Base-by-base conservation (phyloP, 2,888 invertebrate genomes). In the Hypsopygia costalis region DNA sequence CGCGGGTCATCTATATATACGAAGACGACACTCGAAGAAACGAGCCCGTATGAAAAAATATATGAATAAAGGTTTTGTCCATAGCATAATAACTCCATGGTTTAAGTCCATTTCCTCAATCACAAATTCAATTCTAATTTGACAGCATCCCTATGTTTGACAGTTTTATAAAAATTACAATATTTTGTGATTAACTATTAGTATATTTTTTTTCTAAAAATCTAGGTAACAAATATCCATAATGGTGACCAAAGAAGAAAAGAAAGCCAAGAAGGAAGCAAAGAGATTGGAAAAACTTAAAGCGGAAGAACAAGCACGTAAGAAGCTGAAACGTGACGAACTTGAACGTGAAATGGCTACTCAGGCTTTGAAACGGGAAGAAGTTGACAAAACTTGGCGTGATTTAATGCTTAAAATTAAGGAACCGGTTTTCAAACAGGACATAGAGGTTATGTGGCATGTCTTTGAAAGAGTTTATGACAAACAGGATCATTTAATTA, bases 401-500 rank as follows among this genome's bases (percentile, higher is more conserved):
- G 62, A 76, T 36, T 63, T 76, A 58, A 83, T 88, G 82, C 47
- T 77, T 1, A 78, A 77, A 51, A 82, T 87, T 39, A 85, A 86
- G 47, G 81, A 83, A 55, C 87, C 88, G 0, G 51, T 80, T 1
- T 81, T 85, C 41, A 75, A 51, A 34, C 69, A 81, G 49, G 81
- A 87, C 4, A 69, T 85, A 11, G 73, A 85, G 58, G 69, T 83
- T 3, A 69, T 86, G 73, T 81, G 85, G 79, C 76, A 75, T 32
- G 68, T 69, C 1, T 87, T 93, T 51, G 91, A 92, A 58, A 76
- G 91, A 49, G 73, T 81, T 0, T 67, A 90, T 9, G 89, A 90
- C 40, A 88, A 90, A 47, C 93, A 93, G 73, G 91, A 93, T 52
- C 69, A 88, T 27, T 65, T 91, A 1, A 92, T 94, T 37, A 62